Percentiles rank a stretch among this genome's conserved stretches.
Evolutionary conservation across 2,888 invertebrate genomes (phyloP).

Genomic region (Antheraea yamamai): DNA sequence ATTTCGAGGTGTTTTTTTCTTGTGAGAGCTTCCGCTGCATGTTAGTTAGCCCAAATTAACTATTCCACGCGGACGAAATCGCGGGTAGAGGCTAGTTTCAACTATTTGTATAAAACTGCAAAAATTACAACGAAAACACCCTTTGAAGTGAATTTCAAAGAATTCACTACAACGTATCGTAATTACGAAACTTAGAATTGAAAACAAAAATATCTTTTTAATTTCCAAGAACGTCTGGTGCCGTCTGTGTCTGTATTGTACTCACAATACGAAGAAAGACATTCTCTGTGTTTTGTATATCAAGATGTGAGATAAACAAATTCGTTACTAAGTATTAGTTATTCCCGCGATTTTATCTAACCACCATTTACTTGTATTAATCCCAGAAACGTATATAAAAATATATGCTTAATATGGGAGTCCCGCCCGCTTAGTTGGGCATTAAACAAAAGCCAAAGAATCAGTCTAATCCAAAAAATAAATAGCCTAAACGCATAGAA

Average conservation of each 20-base stretch:
- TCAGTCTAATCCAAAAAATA: no score
- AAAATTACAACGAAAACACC: background rate
- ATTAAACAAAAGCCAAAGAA: no score
- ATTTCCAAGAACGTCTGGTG: slow-evolving; percentile 3
- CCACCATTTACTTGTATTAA: background rate
- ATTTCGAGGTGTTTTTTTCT: no score
- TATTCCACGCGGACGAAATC: no score
- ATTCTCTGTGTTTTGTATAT: background rate
- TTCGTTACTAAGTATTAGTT: background rate
- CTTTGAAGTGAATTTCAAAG: slow-evolving; percentile 3
- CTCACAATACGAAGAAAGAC: slow-evolving; percentile 3
- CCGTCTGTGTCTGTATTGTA: background rate
- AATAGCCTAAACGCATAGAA: no score
- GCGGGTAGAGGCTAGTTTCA: no score
- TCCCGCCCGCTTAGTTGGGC: no score
- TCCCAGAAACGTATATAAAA: background rate
- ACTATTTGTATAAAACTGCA: background rate
- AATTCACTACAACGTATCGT: background rate
- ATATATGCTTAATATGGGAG: no score
- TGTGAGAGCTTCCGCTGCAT: no score
- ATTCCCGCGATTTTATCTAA: background rate
- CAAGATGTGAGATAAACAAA: background rate
- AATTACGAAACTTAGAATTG: slow-evolving; percentile 3
- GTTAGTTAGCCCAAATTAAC: no score
- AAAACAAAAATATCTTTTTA: background rate